Percentiles rank a stretch among this genome's conserved stretches.
phyloP scores from a whole-genome alignment of 2,113 vertebrate genomes.

The Patagioenas fasciata region DNA sequence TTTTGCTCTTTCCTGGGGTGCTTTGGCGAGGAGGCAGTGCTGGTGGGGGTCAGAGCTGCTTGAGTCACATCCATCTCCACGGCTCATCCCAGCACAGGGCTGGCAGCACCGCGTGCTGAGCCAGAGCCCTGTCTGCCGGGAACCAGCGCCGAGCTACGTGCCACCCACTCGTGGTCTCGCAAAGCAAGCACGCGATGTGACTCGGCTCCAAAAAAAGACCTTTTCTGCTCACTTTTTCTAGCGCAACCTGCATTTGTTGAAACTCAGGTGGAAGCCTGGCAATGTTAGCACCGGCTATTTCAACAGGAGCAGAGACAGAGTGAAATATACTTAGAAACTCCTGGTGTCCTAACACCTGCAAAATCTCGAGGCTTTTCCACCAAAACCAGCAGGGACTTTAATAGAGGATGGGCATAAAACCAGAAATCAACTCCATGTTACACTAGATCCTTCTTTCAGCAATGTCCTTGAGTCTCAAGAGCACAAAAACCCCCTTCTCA shows the following conservation, averaged over 20 bases:
- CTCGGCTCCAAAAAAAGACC: neutral
- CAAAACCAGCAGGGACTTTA: neutral
- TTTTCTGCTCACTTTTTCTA: neutral
- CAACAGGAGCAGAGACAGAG: neutral
- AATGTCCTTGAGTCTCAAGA: neutral
- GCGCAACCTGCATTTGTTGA: neutral
- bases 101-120: rapidly evolving
- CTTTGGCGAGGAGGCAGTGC: neutral
- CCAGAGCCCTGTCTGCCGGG: neutral
- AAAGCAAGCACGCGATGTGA: too few relatives aligned
- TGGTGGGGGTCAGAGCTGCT: neutral
- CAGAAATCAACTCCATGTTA: neutral
- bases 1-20: rapidly evolving
- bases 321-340: neutral
- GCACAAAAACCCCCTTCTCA: rapidly evolving
- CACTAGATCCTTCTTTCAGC: neutral
- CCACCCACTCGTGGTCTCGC: neutral
- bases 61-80: rapidly evolving
- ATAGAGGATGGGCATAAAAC: neutral
- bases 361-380: neutral
- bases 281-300: neutral
- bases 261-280: neutral
- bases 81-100: rapidly evolving
- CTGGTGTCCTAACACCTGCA: neutral
- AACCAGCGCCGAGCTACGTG: rapidly evolving